Evolutionary conservation across 1,140 invertebrate species (phyloP).

Genomic region (Frieseomelitta varia): DNA sequence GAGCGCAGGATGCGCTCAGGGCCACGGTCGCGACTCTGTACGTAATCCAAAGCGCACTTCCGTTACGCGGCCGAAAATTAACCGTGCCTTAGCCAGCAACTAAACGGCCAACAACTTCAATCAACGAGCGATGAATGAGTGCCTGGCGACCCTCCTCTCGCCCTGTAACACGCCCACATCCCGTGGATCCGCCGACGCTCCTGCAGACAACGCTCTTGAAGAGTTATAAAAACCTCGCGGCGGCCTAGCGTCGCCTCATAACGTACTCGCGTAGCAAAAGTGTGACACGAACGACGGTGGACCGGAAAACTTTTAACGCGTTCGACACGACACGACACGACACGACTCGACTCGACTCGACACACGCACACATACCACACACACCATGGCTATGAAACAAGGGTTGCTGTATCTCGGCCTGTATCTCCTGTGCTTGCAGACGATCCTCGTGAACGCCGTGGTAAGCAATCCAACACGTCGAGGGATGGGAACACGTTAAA

Average conservation of each 20-base stretch:
- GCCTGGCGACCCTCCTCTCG: slow-evolving; percentile 28
- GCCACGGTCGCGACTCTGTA: slow-evolving; percentile 11
- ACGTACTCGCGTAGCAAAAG: slow-evolving; percentile 10
- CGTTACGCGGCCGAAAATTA: slow-evolving; percentile 59
- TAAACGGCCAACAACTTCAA: slow-evolving; percentile 48
- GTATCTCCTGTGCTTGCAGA: slow-evolving; percentile 41
- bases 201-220: background rate
- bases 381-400: slow-evolving; percentile 31
- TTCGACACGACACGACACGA: background rate
- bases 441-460: slow-evolving; percentile 57
- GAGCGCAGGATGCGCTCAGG: slow-evolving; percentile 47
- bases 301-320: background rate
- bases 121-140: slow-evolving; percentile 52
- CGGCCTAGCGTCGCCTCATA: slow-evolving; percentile 13
- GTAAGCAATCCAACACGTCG: slow-evolving; percentile 55
- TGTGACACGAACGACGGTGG: background rate
- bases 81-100: slow-evolving; percentile 12
- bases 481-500: no score
- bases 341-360: no score
- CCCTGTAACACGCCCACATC: slow-evolving; percentile 71
- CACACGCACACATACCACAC: background rate
- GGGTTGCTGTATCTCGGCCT: slow-evolving; percentile 32
- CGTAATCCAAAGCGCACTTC: slow-evolving; percentile 54
- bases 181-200: slow-evolving; percentile 47
- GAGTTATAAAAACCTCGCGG: slow-evolving; percentile 68